Evolutionary conservation across 2,797 vertebrate species (phyloP).

Genomic region (Margarornis squamiger): DNA sequence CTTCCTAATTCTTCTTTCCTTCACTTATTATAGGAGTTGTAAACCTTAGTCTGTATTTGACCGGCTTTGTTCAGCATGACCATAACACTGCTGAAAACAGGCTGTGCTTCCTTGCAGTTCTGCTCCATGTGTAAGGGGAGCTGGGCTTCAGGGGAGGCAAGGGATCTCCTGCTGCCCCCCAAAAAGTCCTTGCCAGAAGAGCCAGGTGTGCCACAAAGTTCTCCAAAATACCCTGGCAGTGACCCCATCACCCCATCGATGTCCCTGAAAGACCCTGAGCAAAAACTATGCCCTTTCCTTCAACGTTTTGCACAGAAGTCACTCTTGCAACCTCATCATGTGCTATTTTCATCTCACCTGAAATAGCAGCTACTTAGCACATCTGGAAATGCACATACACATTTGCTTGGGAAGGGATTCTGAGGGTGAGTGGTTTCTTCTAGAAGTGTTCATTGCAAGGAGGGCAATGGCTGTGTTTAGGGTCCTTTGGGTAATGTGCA

Average conservation of each 20-base stretch:
- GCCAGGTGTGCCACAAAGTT: not conserved
- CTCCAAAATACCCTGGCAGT: not conserved
- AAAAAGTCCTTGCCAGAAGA: not conserved
- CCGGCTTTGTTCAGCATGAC: not conserved
- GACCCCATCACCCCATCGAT: not conserved
- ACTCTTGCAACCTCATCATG: not conserved
- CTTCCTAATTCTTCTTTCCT: not conserved
- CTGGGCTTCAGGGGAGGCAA: not conserved
- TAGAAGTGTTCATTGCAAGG: not conserved
- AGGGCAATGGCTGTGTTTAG: not conserved
- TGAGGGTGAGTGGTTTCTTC: not conserved
- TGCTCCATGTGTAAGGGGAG: not conserved
- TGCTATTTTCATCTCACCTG: not conserved
- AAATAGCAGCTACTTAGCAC: not conserved
- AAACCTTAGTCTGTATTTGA: not conserved
- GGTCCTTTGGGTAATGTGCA: not conserved
- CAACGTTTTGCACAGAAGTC: not conserved
- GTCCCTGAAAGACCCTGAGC: not conserved
- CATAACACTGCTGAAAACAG: not conserved
- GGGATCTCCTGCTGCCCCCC: not conserved
- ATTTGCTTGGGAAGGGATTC: not conserved
- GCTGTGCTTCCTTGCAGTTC: not conserved
- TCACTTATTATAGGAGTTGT: not conserved
- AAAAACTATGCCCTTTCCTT: not conserved
- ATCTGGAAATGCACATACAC: not conserved